These are phyloP conservation scores for Pollenia amentaria DNA, from an alignment of 2,888 invertebrate species.

Conservation along the genomic window DNA sequence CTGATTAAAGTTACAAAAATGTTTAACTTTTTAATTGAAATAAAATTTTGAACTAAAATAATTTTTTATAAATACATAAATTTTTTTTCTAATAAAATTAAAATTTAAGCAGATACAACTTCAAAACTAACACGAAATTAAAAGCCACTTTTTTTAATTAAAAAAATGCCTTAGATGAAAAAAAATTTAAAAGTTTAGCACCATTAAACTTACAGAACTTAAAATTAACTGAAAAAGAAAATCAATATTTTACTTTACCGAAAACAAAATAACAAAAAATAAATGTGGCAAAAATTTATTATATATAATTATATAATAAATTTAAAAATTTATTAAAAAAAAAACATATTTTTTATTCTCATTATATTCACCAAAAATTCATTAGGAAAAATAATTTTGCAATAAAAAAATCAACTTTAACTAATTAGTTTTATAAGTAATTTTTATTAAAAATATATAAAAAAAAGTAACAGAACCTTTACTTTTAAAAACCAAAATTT, in stretches of 20 bases:
- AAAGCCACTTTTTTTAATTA: not conserved
- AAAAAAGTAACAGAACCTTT: constrained; percentile 2
- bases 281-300: constrained; percentile 2
- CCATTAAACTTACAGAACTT: constrained; percentile 13
- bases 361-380: not conserved
- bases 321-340: not conserved
- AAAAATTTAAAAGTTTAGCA: constrained; percentile 37
- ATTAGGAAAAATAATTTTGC: constrained; percentile 15
- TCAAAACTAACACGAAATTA: not conserved
- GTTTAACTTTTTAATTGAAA: not conserved
- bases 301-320: not conserved
- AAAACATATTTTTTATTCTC: not conserved
- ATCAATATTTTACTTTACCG: constrained; percentile 43
- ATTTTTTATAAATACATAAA: constrained; percentile 4
- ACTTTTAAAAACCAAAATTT: constrained; percentile 39
- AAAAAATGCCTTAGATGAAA: constrained; percentile 55
- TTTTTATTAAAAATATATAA: constrained; percentile 24
- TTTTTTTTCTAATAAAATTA: constrained; percentile 4
- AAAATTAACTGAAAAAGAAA: constrained; percentile 18
- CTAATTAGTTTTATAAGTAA: constrained; percentile 48
- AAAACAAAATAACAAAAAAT: constrained; percentile 10
- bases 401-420: constrained; percentile 46
- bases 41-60: not conserved
- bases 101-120: constrained; percentile 4
- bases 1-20: constrained; percentile 22